phyloP scores from a whole-genome alignment of 2,797 vertebrate species.

The Cyclopterus lumpus region DNA sequence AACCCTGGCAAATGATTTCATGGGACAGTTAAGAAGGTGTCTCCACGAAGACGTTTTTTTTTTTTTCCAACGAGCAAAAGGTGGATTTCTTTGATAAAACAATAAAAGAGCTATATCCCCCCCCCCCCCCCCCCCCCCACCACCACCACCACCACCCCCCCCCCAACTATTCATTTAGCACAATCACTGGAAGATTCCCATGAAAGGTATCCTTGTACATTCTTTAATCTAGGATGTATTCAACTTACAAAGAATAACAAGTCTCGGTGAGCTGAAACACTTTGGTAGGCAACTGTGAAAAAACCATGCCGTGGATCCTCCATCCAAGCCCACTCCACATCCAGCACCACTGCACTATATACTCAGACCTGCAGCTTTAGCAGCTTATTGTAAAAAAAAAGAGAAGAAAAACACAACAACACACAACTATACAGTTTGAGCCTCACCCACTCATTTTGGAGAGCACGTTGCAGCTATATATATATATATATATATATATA shows the following conservation, averaged over 20 bases:
- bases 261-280: conserved; percentile 77
- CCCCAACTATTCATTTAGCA: conserved; percentile 61
- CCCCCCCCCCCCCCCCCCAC: too few species aligned
- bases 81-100: conserved; percentile 58
- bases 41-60: conserved; percentile 48
- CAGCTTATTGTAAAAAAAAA: conserved; percentile 71
- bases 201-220: conserved; percentile 71
- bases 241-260: conserved; percentile 73
- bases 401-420: conserved; percentile 6
- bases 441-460: conserved; percentile 59
- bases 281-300: conserved; percentile 84
- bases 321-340: conserved; percentile 77
- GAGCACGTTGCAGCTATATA: conserved; percentile 46
- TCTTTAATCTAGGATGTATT: conserved; percentile 75
- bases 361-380: conserved; percentile 76
- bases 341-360: conserved; percentile 79
- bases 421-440: conserved; percentile 68
- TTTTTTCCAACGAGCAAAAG: conserved; percentile 52
- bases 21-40: conserved; percentile 61
- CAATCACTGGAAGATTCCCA: conserved; percentile 69
- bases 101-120: conserved; percentile 44
- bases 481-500: too few species aligned
- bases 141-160: too few species aligned
- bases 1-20: conserved; percentile 62
- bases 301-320: conserved; percentile 73